These are phyloP conservation scores for Volucella inflata DNA, from an alignment of 2,888 invertebrate genomes.

Conservation along the genomic window DNA sequence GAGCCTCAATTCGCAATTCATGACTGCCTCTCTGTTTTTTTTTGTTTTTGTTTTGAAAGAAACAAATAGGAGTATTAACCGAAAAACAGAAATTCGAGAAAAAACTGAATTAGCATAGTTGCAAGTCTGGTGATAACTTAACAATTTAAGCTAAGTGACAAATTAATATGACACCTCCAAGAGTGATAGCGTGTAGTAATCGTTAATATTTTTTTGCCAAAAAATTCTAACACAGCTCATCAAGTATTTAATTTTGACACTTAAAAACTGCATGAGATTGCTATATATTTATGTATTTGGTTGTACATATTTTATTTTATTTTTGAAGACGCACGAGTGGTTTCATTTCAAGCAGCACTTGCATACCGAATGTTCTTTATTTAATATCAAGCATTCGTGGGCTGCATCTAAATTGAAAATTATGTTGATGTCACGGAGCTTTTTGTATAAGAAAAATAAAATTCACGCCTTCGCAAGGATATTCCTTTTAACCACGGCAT, in stretches of 20 bases:
- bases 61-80: too few species aligned
- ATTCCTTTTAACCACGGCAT: slow-evolving; percentile 49
- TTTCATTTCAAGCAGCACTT: not conserved
- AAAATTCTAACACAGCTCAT: too few species aligned
- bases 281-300: not conserved
- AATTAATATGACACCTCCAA: slow-evolving; percentile 14
- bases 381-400: slow-evolving; percentile 50
- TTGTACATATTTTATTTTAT: not conserved
- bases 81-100: too few species aligned
- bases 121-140: slow-evolving; percentile 1
- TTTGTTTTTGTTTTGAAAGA: too few species aligned
- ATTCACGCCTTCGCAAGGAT: slow-evolving; percentile 63
- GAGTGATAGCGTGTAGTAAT: too few species aligned
- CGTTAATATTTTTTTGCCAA: too few species aligned
- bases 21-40: too few species aligned
- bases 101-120: too few species aligned
- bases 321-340: not conserved
- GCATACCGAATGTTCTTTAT: not conserved
- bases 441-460: slow-evolving; percentile 55
- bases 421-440: slow-evolving; percentile 56
- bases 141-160: not conserved
- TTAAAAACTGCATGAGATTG: too few species aligned
- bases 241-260: too few species aligned
- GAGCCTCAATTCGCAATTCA: too few species aligned
- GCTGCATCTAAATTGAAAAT: slow-evolving; percentile 71